phyloP scores from a whole-genome alignment of 2,888 invertebrate species.

The Silvanus unidentatus region DNA sequence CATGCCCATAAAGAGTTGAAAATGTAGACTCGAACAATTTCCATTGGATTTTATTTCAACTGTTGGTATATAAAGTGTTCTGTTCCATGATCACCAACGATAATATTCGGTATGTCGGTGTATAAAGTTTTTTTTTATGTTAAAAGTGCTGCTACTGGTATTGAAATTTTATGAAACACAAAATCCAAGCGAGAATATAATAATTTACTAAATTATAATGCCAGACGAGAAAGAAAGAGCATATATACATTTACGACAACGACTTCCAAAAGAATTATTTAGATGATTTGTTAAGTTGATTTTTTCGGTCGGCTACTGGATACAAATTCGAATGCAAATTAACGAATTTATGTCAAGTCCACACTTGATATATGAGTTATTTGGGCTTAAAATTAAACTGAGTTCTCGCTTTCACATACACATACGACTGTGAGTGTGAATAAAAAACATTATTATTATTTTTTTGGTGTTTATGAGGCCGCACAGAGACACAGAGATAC shows the following conservation, averaged over 20 bases:
- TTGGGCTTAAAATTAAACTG: constrained; percentile 35
- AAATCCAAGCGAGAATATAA: constrained; percentile 5
- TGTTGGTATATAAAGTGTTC: constrained; percentile 1
- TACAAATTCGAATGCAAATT: constrained; percentile 40
- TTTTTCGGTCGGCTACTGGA: constrained; percentile 34
- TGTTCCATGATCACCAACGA: too few species aligned
- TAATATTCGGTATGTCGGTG: too few species aligned
- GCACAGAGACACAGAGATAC: neutral
- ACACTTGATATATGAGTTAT: constrained; percentile 34
- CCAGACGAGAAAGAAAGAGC: constrained; percentile 15
- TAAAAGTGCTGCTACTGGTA: constrained; percentile 29
- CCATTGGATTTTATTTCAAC: constrained; percentile 22
- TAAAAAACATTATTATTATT: too few species aligned
- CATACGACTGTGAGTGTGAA: too few species aligned
- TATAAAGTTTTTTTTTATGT: too few species aligned
- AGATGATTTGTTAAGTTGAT: constrained; percentile 39
- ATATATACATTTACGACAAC: constrained; percentile 14
- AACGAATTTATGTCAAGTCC: constrained; percentile 35
- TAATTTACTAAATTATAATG: constrained; percentile 29
- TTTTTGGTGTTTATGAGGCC: too few species aligned
- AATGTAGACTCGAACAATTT: constrained; percentile 36
- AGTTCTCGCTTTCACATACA: too few species aligned
- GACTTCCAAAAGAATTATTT: constrained; percentile 27
- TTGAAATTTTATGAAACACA: constrained; percentile 31
- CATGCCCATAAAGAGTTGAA: constrained; percentile 35